Percentiles rank a stretch among this genome's conserved stretches.
These are phyloP conservation scores for Hyperopisus bebe DNA, from an alignment of 2,113 vertebrate species.

Conservation along the genomic window DNA sequence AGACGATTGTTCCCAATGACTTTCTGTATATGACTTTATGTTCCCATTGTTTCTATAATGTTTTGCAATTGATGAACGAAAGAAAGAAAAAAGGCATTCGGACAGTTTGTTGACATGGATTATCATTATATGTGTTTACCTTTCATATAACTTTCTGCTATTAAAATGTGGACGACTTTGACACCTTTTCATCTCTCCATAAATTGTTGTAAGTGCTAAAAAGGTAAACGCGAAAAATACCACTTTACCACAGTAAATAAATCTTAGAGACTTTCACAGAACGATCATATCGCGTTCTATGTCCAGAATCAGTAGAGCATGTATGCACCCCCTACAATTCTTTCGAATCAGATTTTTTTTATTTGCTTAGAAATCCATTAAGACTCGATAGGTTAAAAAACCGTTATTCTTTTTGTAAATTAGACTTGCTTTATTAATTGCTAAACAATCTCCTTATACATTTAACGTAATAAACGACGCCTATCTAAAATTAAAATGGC, in stretches of 20 bases:
- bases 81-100: background rate
- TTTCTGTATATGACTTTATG: background rate
- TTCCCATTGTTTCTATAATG: background rate
- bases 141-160: background rate
- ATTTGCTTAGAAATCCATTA: background rate
- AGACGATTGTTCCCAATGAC: background rate
- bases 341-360: background rate
- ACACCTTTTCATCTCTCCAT: background rate
- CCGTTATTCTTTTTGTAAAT: background rate
- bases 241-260: background rate
- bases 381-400: background rate
- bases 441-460: background rate
- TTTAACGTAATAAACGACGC: background rate
- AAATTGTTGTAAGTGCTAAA: background rate
- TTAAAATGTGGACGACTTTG: background rate
- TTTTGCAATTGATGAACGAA: background rate
- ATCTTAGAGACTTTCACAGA: background rate
- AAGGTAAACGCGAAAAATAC: background rate
- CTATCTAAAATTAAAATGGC: background rate
- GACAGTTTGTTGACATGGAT: background rate
- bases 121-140: background rate
- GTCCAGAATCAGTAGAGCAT: background rate
- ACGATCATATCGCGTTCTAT: background rate
- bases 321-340: background rate
- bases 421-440: background rate